Base-by-base conservation (phyloP, 2,113 vertebrate genomes). In the Nettapus auritus region DNA sequence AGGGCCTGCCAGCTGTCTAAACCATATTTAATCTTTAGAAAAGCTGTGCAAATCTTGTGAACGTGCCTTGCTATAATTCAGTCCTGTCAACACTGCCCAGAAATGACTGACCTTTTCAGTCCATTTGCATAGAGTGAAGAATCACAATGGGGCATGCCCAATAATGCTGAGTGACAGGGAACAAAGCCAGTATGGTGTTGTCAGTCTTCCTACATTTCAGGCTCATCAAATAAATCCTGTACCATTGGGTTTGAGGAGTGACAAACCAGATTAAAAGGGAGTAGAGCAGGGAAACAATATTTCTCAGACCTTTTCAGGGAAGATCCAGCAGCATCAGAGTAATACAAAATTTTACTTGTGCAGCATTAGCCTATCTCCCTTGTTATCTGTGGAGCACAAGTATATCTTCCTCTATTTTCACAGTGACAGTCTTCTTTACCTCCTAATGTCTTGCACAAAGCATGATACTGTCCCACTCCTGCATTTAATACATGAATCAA, bases 71-170 rank as follows among this genome's bases (percentile, higher is more conserved):
- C 67, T 70, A 21, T 62, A 38, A 50, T 63, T 90, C 62, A 67
- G 48, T 31, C 25, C 57, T 94, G 82, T 82, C 62, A 71, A 52
- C 78, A 50, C 40, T 31, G 20, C 78, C 80, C 81, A 84, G 82
- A 78, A 93, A 44, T 13, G 16, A 28, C 36, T 59, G 77, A 74
- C 69, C 52, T 77, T 87, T 73, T 13, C 81, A 83, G 38, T 36
- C 38, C 19, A 38, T 82, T 56, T 82, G 88, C 60, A 38, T 67
- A 31, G 64, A 93, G 26, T 34, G 52, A 69, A 74, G 55, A 60
- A 38, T 53, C 29, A 5, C 15, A 52, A 21, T 0, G 0, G 44
- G 52, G 15, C 13, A 29, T 33, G 68, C 16, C 68, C 69, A 33
- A 66, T 83, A 70, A 40, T 56, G 34, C 50, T 78, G 78, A 87